These are phyloP conservation scores for Macrotis lagotis DNA, from an alignment of 2,113 vertebrate species.

Conservation along the genomic window DNA sequence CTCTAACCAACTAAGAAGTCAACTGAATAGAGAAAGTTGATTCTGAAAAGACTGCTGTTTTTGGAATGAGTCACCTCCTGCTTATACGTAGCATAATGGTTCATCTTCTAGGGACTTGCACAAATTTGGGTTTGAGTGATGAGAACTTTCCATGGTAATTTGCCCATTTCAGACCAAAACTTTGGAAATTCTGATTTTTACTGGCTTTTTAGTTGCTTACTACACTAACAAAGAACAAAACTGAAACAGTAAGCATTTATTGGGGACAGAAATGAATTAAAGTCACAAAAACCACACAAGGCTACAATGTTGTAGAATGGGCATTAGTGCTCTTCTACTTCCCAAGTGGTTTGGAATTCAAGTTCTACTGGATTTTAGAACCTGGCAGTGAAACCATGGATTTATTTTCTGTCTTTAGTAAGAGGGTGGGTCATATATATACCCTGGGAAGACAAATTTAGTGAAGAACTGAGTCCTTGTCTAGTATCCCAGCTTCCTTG, in stretches of 20 bases:
- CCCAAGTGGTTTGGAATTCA: neutral
- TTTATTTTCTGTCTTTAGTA: neutral
- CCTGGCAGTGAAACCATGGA: neutral
- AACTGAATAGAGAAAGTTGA: neutral
- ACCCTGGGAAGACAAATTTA: neutral
- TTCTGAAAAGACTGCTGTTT: neutral
- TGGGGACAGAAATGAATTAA: neutral
- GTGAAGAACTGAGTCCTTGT: neutral
- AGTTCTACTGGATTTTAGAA: neutral
- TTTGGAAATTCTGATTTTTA: neutral
- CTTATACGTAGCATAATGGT: neutral
- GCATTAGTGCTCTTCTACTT: neutral
- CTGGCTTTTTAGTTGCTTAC: neutral
- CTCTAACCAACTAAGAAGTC: neutral
- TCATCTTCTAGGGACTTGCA: neutral
- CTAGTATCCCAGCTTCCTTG: neutral
- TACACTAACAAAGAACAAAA: neutral
- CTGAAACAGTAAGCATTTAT: neutral
- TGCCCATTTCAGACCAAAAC: neutral
- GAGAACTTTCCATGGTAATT: neutral
- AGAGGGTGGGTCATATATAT: neutral
- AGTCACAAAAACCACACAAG: neutral
- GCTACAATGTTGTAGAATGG: neutral
- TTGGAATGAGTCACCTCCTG: neutral
- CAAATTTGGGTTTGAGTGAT: neutral